Conservation (phyloP, 2,797 vertebrate genomes). For the Lagodon rhomboides region DNA sequence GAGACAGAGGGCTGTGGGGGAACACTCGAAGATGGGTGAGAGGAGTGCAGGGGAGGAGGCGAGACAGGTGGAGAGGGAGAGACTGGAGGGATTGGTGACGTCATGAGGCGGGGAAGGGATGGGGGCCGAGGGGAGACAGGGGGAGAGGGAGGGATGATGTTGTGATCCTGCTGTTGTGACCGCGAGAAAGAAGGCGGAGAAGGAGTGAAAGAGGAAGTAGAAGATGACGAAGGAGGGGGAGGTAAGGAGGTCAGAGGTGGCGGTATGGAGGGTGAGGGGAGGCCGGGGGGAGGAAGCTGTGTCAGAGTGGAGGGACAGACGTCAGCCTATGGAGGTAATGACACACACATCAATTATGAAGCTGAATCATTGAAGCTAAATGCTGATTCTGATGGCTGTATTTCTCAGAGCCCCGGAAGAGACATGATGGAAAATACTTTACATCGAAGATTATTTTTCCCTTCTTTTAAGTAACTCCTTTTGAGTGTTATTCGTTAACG, state of each 20-base stretch:
- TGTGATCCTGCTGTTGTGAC: conserved; percentile 36
- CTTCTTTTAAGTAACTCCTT: not conserved
- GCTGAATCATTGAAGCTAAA: conserved; percentile 15
- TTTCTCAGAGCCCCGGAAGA: conserved; percentile 16
- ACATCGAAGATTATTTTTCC: not conserved
- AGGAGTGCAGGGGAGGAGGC: conserved; percentile 17
- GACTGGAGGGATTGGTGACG: conserved; percentile 50
- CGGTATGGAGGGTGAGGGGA: conserved; percentile 33
- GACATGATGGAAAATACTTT: conserved; percentile 45
- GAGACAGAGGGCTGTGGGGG: conserved; percentile 31
- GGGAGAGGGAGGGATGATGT: conserved; percentile 31
- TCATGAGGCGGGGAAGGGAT: conserved; percentile 66
- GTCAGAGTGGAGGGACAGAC: conserved; percentile 59
- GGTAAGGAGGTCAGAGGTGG: conserved; percentile 29
- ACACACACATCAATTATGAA: conserved; percentile 57
- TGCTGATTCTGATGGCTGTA: not conserved
- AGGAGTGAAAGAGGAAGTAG: not conserved
- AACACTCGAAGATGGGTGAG: conserved; percentile 26
- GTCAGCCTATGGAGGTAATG: conserved; percentile 71
- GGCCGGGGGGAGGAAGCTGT: conserved; percentile 60
- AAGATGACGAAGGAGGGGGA: conserved; percentile 13
- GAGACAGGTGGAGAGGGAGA: conserved; percentile 50
- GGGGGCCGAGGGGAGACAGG: conserved; percentile 59
- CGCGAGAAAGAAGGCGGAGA: conserved; percentile 20
- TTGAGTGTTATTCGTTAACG: not conserved